Percentiles rank a stretch among this genome's conserved stretches.
Evolutionary conservation across 2,113 vertebrate genomes (phyloP).

Genomic region (Zosterops borbonicus): DNA sequence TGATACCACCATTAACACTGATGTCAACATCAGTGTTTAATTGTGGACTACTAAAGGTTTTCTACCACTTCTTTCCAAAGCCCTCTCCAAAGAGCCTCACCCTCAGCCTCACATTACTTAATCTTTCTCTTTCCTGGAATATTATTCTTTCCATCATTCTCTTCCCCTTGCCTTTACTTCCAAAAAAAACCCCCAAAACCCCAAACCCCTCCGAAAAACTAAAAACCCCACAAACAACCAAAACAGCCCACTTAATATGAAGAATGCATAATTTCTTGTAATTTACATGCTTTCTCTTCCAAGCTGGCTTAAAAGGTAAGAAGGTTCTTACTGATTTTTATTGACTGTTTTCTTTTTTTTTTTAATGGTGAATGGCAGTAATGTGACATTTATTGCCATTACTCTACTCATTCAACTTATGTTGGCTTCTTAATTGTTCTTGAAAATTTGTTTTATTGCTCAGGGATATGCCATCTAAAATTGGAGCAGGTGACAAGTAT

Average conservation of each 20-base stretch:
- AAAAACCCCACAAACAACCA: neutral
- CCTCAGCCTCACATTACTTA: neutral
- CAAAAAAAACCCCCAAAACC: neutral
- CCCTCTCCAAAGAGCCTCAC: neutral
- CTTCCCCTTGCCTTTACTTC: neutral
- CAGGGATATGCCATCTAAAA: neutral
- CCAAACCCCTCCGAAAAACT: neutral
- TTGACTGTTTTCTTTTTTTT: neutral
- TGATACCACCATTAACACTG: neutral
- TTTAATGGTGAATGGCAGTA: neutral
- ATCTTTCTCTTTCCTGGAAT: neutral
- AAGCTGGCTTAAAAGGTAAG: neutral
- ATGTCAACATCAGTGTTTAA: neutral
- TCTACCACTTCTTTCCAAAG: neutral
- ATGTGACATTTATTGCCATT: neutral
- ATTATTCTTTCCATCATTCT: neutral
- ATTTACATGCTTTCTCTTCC: neutral
- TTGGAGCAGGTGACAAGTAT: neutral
- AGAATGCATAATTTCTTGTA: neutral
- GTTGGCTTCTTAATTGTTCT: neutral
- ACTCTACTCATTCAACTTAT: neutral
- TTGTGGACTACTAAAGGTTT: neutral
- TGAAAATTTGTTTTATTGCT: neutral
- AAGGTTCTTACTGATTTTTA: neutral
- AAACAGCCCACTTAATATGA: neutral